phyloP scores from a whole-genome alignment of 2,113 vertebrate genomes.

The Tachuris rubrigastra region DNA sequence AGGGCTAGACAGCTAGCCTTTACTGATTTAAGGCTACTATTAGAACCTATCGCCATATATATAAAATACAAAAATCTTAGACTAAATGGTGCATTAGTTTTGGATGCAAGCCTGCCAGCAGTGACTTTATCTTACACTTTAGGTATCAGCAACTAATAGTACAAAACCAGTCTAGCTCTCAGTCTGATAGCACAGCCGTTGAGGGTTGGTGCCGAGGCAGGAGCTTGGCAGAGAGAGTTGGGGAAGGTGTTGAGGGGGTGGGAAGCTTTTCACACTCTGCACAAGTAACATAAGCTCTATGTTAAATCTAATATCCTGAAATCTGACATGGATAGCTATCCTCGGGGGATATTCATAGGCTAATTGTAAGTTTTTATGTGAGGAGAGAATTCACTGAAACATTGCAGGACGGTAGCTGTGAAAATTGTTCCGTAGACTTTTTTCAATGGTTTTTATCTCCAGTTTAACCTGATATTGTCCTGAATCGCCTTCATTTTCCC shows the following conservation, averaged over 20 bases:
- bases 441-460: not conserved
- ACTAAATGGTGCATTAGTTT: not conserved
- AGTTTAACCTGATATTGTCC: not conserved
- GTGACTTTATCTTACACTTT: not conserved
- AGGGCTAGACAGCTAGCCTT: not conserved
- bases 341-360: not conserved
- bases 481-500: not conserved
- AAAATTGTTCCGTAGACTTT: not conserved
- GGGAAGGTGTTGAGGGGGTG: not conserved
- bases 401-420: not conserved
- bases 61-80: not conserved
- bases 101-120: not conserved
- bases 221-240: not conserved
- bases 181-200: not conserved
- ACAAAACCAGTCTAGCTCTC: not conserved
- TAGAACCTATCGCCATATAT: not conserved
- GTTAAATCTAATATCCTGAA: not conserved
- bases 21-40: not conserved
- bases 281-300: not conserved
- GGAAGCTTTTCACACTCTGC: not conserved
- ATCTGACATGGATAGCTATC: conserved; percentile 3
- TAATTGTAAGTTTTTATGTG: not conserved
- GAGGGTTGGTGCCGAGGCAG: not conserved
- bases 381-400: not conserved
- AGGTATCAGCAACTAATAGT: not conserved